Conservation (phyloP, 2,888 invertebrate species). For the Beris morrisii region DNA sequence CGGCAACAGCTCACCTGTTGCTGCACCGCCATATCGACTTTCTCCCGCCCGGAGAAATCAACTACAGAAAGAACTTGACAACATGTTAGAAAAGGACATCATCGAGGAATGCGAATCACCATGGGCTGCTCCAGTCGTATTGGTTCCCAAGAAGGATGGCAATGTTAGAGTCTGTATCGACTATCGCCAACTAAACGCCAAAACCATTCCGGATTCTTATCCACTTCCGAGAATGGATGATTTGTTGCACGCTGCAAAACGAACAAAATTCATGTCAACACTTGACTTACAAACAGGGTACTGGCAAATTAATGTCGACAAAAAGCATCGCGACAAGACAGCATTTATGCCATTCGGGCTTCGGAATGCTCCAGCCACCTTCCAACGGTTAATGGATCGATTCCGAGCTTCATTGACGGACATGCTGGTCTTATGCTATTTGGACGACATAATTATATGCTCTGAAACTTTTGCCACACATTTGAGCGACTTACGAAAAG, state of each 20-base stretch:
- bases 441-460: conserved; percentile 46
- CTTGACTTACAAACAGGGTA: conserved; percentile 38
- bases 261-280: conserved; percentile 34
- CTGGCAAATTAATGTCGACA: conserved; percentile 35
- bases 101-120: no score
- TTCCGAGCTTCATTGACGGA: background rate
- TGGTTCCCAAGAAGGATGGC: no score
- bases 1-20: no score
- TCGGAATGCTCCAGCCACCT: background rate
- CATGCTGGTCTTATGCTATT: conserved; percentile 36
- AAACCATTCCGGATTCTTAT: no score
- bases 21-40: no score
- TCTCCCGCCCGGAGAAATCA: no score
- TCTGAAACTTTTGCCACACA: conserved; percentile 43
- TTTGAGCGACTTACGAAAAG: conserved; percentile 43
- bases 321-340: background rate
- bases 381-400: background rate
- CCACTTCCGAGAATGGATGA: no score
- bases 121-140: no score
- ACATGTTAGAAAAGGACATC: no score
- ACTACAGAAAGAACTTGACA: no score
- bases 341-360: background rate
- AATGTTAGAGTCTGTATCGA: no score
- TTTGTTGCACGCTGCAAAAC: background rate
- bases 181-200: no score